phyloP scores from a whole-genome alignment of 2,888 invertebrate genomes.

The Agrotis clavis region DNA sequence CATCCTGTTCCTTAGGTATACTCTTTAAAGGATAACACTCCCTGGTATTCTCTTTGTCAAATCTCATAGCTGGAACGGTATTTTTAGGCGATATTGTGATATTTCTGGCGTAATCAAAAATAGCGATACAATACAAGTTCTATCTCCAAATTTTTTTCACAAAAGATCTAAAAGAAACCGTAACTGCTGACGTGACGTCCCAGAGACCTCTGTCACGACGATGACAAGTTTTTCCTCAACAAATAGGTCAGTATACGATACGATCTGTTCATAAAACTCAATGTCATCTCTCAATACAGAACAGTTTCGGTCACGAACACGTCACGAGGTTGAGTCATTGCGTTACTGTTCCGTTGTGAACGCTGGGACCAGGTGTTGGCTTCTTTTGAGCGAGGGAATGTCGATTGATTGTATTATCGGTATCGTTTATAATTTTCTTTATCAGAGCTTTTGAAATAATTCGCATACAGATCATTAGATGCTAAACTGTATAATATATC shows the following conservation, averaged over 20 bases:
- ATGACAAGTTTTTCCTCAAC: constrained; percentile 52
- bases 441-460: not conserved
- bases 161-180: not conserved
- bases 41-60: no score
- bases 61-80: no score
- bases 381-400: constrained; percentile 2
- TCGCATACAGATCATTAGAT: no score
- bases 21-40: no score
- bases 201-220: not conserved
- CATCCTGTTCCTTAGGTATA: no score
- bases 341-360: not conserved
- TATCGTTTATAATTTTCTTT: not conserved
- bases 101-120: no score
- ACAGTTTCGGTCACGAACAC: constrained; percentile 41
- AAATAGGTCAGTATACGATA: constrained; percentile 53
- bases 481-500: not conserved
- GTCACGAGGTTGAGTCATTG: constrained; percentile 30
- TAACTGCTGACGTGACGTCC: constrained; percentile 21
- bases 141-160: not conserved
- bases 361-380: not conserved
- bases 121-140: not conserved
- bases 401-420: not conserved
- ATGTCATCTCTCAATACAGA: constrained; percentile 47
- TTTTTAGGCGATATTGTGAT: no score
- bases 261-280: constrained; percentile 45